phyloP scores from a whole-genome alignment of 1,140 invertebrate genomes.

The Campodea augens region DNA sequence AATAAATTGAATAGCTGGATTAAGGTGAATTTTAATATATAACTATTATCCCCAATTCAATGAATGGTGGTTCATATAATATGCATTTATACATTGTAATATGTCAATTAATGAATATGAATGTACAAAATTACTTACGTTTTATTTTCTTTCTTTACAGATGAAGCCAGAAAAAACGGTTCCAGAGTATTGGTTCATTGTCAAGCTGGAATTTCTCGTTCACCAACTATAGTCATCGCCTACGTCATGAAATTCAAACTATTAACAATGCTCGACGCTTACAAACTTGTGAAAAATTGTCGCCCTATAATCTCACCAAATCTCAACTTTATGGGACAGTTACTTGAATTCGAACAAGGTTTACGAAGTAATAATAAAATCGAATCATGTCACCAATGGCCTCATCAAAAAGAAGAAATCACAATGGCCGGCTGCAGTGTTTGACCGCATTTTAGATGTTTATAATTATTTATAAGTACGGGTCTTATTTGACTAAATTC shows the following conservation, averaged over 20 bases:
- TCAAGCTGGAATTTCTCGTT: slow-evolving; percentile 84
- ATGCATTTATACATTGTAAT: too few relatives aligned
- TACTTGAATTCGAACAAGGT: slow-evolving; percentile 66
- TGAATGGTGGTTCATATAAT: too few relatives aligned
- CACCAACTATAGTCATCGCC: slow-evolving; percentile 83
- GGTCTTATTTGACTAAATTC: too few relatives aligned
- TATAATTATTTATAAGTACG: too few relatives aligned
- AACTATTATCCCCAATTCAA: too few relatives aligned
- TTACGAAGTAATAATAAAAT: slow-evolving; percentile 24
- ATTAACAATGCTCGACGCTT: slow-evolving; percentile 73
- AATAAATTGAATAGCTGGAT: too few relatives aligned
- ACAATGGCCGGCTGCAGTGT: slow-evolving; percentile 33
- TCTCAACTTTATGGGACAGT: slow-evolving; percentile 91
- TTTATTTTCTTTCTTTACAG: slow-evolving; percentile 42
- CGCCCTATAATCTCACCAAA: slow-evolving; percentile 87
- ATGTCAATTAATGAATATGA: too few relatives aligned
- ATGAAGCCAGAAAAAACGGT: slow-evolving; percentile 57
- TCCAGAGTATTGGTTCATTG: slow-evolving; percentile 79
- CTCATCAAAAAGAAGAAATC: slow-evolving; percentile 29
- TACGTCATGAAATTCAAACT: slow-evolving; percentile 82
- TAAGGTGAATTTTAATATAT: too few relatives aligned
- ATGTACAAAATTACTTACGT: too few relatives aligned
- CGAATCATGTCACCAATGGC: slow-evolving; percentile 31
- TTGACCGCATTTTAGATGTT: too few relatives aligned
- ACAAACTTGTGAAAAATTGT: slow-evolving; percentile 65